Conservation (phyloP, 2,797 vertebrate genomes). For the Sebastes hubbsi region DNA sequence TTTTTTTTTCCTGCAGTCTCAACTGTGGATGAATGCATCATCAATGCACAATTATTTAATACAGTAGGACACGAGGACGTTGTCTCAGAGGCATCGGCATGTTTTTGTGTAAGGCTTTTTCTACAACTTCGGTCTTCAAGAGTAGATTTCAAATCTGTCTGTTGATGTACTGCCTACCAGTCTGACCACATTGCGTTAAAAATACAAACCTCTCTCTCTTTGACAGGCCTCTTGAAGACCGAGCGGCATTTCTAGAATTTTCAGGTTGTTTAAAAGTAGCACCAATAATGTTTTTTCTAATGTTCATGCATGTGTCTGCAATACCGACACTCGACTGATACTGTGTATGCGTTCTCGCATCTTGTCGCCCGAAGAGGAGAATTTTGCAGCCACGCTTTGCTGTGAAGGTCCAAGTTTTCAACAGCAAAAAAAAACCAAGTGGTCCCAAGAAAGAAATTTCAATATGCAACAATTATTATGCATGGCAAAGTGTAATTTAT, state of each 20-base stretch:
- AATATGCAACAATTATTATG: conserved; percentile 75
- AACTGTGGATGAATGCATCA: conserved; percentile 57
- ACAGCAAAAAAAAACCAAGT: conserved; percentile 40
- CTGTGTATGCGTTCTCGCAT: conserved; percentile 40
- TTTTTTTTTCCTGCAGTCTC: conserved; percentile 31
- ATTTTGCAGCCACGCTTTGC: conserved; percentile 13
- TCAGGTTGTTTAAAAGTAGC: conserved; percentile 64
- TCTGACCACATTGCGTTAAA: conserved; percentile 18
- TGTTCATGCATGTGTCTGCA: conserved; percentile 54
- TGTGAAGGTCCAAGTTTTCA: conserved; percentile 61
- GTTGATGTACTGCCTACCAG: conserved; percentile 18
- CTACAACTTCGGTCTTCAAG: conserved; percentile 26
- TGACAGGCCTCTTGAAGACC: conserved; percentile 27
- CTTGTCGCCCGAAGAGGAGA: conserved; percentile 4
- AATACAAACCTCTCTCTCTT: conserved; percentile 17
- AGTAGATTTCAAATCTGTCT: conserved; percentile 37
- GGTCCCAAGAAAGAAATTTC: conserved; percentile 68
- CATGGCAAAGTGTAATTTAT: conserved; percentile 64
- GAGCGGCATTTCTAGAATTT: conserved; percentile 37
- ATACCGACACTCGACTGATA: conserved; percentile 59
- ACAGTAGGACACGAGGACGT: conserved; percentile 36
- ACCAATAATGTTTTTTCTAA: conserved; percentile 59
- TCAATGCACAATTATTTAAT: conserved; percentile 71
- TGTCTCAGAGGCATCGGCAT: conserved; percentile 6
- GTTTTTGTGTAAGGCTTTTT: conserved; percentile 44